Conservation (phyloP, 2,113 vertebrate species). For the Acrocephalus kingi region DNA sequence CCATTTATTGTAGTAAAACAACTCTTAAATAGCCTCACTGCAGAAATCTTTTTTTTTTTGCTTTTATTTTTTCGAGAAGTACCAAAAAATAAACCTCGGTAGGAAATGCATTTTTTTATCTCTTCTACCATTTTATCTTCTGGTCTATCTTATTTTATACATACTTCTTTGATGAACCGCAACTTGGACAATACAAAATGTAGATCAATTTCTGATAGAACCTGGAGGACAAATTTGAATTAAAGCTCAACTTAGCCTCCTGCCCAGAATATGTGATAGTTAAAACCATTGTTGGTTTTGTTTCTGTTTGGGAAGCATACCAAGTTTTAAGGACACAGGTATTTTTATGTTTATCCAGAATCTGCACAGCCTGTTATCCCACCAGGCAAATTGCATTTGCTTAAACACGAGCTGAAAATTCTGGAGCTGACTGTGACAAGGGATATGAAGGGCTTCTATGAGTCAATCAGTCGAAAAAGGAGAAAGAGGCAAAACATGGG, state of each 20-base stretch:
- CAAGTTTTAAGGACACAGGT: background rate
- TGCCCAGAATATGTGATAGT: background rate
- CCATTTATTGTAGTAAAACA: background rate
- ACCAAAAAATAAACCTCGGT: background rate
- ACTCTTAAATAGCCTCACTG: background rate
- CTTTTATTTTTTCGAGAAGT: background rate
- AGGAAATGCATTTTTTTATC: background rate
- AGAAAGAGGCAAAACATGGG: background rate
- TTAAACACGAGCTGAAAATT: background rate
- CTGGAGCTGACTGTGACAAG: background rate
- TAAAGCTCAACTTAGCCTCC: background rate
- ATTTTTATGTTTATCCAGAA: background rate
- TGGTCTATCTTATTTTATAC: background rate
- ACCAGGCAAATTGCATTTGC: background rate
- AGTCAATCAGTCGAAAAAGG: background rate
- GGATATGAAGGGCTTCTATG: background rate
- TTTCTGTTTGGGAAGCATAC: background rate
- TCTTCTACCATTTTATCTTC: background rate
- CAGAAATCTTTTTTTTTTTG: background rate
- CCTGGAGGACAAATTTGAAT: background rate
- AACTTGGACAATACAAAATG: background rate
- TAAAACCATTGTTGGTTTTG: background rate
- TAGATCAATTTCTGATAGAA: background rate
- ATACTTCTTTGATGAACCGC: background rate
- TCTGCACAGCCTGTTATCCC: background rate